Percentiles rank a stretch among this genome's conserved stretches.
Evolutionary conservation across 2,797 vertebrate species (phyloP).

Genomic region (Protosalanx chinensis): DNA sequence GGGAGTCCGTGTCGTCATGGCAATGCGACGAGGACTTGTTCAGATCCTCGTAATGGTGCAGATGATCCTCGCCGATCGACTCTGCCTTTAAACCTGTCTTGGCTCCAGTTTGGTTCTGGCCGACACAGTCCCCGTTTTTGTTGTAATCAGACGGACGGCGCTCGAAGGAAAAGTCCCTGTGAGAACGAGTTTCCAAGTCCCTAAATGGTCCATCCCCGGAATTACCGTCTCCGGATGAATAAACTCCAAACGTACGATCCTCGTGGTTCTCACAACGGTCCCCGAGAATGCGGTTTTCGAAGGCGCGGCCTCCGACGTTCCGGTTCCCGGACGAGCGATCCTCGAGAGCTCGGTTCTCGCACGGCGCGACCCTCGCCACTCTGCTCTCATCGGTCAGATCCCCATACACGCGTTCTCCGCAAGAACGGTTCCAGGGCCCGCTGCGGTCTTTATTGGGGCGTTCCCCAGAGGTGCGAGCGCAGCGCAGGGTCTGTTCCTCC

Average conservation of each 20-base stretch:
- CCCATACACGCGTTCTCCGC: conserved; percentile 25
- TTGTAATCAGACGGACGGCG: neutral
- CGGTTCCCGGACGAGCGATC: neutral
- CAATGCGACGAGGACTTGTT: conserved; percentile 69
- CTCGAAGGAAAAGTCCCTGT: neutral
- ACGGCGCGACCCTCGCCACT: neutral
- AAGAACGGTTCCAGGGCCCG: conserved; percentile 17
- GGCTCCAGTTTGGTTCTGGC: neutral
- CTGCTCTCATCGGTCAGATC: conserved; percentile 9
- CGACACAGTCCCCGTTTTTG: neutral
- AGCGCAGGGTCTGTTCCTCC: conserved; percentile 67
- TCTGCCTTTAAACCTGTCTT: neutral
- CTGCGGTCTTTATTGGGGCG: conserved; percentile 37
- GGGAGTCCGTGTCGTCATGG: conserved; percentile 54
- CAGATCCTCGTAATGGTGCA: conserved; percentile 58
- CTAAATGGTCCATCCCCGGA: neutral
- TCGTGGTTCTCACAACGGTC: conserved; percentile 9
- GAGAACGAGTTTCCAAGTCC: neutral
- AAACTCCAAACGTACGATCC: neutral
- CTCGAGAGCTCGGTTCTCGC: conserved; percentile 14
- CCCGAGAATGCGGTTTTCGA: conserved; percentile 9
- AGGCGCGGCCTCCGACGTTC: neutral
- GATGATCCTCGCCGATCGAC: neutral
- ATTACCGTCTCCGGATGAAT: neutral
- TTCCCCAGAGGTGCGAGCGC: conserved; percentile 66